phyloP scores from a whole-genome alignment of 1,140 invertebrate genomes.

The Tribolium madens region DNA sequence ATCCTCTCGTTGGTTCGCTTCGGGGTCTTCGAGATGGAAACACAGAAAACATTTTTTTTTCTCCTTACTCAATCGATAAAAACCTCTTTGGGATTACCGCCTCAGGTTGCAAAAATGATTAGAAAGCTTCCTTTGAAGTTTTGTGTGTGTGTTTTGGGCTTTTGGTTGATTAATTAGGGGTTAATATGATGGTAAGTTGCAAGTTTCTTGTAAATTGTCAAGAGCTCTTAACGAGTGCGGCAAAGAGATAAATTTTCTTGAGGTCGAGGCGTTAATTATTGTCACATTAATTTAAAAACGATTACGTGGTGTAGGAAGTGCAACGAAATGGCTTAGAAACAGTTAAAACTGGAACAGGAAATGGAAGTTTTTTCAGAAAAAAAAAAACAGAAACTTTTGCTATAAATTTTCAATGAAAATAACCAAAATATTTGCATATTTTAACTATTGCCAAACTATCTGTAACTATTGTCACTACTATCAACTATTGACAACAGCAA shows the following conservation, averaged over 20 bases:
- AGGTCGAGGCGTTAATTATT: slow-evolving; percentile 3
- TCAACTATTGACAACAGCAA: too few species aligned
- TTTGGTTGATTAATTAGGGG: slow-evolving; percentile 11
- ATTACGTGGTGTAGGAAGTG: background rate
- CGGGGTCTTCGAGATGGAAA: slow-evolving; percentile 45
- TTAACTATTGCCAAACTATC: too few species aligned
- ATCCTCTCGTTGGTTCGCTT: slow-evolving; percentile 45
- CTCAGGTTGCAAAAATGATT: background rate
- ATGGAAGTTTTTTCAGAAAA: too few species aligned
- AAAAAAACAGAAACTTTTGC: too few species aligned
- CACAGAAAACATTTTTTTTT: slow-evolving; percentile 45
- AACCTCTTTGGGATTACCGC: background rate
- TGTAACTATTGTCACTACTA: too few species aligned
- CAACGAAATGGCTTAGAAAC: background rate
- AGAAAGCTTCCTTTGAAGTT: background rate
- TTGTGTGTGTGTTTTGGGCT: background rate
- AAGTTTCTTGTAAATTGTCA: slow-evolving; percentile 1
- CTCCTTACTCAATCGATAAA: background rate
- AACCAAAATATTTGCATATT: too few species aligned
- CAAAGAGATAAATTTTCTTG: background rate
- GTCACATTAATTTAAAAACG: slow-evolving; percentile 6
- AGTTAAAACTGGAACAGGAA: background rate
- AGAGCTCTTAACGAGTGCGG: background rate
- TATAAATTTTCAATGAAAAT: too few species aligned
- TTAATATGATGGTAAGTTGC: slow-evolving; percentile 10